These are phyloP conservation scores for Heteronetta atricapilla DNA, from an alignment of 2,113 vertebrate genomes.

Conservation along the genomic window DNA sequence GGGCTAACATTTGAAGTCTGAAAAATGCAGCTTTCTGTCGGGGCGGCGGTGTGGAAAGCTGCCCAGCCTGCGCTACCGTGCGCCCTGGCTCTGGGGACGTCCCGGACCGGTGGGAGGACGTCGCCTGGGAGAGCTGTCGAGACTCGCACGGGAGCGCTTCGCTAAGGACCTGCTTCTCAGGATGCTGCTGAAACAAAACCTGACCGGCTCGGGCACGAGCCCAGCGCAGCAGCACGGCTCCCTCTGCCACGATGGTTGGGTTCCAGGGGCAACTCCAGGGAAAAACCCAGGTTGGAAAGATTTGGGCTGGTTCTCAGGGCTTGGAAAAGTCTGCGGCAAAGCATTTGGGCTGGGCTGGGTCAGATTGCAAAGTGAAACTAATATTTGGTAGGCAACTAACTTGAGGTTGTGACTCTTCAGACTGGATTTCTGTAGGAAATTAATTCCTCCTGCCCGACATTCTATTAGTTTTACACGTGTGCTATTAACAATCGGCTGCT, in stretches of 20 bases:
- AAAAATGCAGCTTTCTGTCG: background rate
- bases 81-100: background rate
- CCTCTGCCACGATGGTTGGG: slow-evolving; percentile 9
- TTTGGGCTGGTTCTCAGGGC: background rate
- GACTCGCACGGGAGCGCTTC: background rate
- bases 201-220: background rate
- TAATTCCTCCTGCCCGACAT: background rate
- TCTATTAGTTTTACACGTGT: background rate
- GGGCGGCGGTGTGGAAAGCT: background rate
- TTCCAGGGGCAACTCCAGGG: slow-evolving; percentile 10
- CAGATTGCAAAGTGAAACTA: background rate
- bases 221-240: fast-evolving
- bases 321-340: background rate
- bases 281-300: slow-evolving; percentile 22
- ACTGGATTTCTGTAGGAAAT: background rate
- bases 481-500: background rate
- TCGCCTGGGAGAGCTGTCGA: background rate
- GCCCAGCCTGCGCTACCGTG: fast-evolving
- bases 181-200: background rate
- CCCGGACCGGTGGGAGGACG: background rate
- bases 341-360: background rate
- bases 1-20: background rate
- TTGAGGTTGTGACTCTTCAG: background rate
- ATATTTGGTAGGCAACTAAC: background rate
- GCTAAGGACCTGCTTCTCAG: background rate